These are phyloP conservation scores for Geopemphigus sp. DNA, from an alignment of 1,140 invertebrate species.

Conservation along the genomic window DNA sequence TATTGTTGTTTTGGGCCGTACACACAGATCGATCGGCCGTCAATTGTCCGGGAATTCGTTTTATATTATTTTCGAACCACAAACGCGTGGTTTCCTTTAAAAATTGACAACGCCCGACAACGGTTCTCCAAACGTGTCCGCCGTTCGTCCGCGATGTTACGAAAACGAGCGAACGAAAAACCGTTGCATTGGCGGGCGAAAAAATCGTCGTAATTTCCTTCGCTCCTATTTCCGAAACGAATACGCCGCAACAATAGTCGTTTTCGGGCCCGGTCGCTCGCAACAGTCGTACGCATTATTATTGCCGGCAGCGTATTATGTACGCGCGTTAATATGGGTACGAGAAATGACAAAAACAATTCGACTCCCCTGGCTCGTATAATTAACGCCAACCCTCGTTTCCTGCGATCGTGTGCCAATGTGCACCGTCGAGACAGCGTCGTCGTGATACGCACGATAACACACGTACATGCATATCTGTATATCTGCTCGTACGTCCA, in stretches of 20 bases:
- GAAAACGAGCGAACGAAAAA: conserved; percentile 4
- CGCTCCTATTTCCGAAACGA: conserved; percentile 2
- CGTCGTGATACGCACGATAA: neutral
- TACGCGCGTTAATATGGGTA: too few relatives aligned
- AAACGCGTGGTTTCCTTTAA: too few relatives aligned
- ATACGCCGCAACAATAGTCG: neutral
- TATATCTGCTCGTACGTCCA: too few relatives aligned
- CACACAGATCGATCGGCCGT: neutral
- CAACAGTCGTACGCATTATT: too few relatives aligned
- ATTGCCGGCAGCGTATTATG: neutral
- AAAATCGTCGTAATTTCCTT: neutral
- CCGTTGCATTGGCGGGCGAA: too few relatives aligned
- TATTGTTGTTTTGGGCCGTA: neutral
- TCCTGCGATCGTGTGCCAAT: neutral
- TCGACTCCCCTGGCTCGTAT: conserved; percentile 7
- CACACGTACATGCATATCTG: neutral
- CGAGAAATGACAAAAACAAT: neutral
- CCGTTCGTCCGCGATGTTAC: too few relatives aligned
- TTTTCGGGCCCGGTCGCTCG: too few relatives aligned
- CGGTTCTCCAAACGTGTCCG: too few relatives aligned
- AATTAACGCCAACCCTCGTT: conserved; percentile 19
- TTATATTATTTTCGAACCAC: too few relatives aligned
- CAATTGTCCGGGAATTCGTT: too few relatives aligned
- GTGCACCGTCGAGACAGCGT: neutral
- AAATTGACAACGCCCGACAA: too few relatives aligned